Evolutionary conservation across 1,140 invertebrate species (phyloP), one percentile per base, ranked within the genome.

Genomic region (Hylaeus volcanicus): DNA sequence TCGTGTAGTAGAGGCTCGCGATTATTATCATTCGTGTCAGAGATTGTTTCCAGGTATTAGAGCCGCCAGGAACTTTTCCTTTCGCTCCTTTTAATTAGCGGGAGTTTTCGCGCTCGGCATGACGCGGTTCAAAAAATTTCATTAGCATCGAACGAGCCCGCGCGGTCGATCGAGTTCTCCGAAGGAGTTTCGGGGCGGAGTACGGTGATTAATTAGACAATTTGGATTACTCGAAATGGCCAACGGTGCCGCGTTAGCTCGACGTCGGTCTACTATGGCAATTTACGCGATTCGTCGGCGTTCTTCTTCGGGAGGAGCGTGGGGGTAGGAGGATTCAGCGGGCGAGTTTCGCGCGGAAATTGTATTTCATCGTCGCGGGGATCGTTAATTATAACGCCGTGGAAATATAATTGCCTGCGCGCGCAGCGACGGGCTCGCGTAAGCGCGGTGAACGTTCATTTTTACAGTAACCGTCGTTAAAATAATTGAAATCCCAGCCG

Each of bases 341-440:
- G 51, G n/a, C 11, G 73, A 55, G 51, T 66, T 77, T 51, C 74
- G 11, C 65, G 53, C 5, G 45, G 15, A 61, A 70, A 77, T 61
- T 70, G 26, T 53, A 26, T 77, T 77, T 70, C 75, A 61, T 77
- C 66, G 56, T 48, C 11, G 12, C 55, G 56, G 11, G 2, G 65
- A 61, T 69, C 53, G 64, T 69, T 69, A 70, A 70, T 77, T 70
- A 70, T 70, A 69, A 51, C 75, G 14, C 41, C 37, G 9, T 8
- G 43, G 14, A 53, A 61, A 61, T 68, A 77, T 77, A 76, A 60
- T 58, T 63, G 53, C 65, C 63, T 41, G 51, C 15, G 37, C 55
- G 3, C n/a, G 1, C 5, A 26, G 26, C 26, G 26, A 26, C 39
- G 3, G 12, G 45, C 51, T 68, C 8, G 11, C 60, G 48, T 53